Conservation (phyloP, 2,888 invertebrate genomes). For the Diarsia rubi region DNA sequence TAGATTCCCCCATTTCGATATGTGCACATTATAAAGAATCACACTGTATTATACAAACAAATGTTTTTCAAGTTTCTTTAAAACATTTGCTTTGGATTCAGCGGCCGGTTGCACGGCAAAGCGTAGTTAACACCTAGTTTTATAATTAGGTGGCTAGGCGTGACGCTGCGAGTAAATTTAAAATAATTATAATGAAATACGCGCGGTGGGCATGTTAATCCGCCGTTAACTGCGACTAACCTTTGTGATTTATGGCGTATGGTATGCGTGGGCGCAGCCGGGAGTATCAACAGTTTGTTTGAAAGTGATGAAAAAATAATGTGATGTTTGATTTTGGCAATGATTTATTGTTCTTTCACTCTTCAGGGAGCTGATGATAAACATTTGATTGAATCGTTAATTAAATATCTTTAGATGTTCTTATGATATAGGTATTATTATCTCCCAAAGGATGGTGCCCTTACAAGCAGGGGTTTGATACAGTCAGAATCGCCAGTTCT, state of each 20-base stretch:
- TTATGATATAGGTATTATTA: not conserved
- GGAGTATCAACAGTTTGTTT: slow-evolving; percentile 20
- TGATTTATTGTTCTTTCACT: not conserved
- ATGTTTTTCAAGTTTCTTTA: slow-evolving; percentile 36
- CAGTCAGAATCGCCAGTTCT: not conserved
- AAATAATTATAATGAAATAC: slow-evolving; percentile 68
- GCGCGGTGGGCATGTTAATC: slow-evolving; percentile 55
- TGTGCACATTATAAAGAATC: too few species aligned
- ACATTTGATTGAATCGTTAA: not conserved
- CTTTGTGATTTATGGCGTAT: slow-evolving; percentile 55
- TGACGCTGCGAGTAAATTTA: slow-evolving; percentile 68
- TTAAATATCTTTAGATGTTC: not conserved
- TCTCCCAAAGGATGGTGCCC: not conserved
- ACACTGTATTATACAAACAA: slow-evolving; percentile 53
- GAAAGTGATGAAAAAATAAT: not conserved
- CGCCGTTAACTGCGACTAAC: slow-evolving; percentile 55
- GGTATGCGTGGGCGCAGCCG: slow-evolving; percentile 48
- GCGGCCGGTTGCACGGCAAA: slow-evolving; percentile 36
- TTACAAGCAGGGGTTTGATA: not conserved
- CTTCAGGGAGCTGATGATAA: not conserved
- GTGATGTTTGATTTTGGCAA: slow-evolving; percentile 3
- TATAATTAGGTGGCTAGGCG: slow-evolving; percentile 69
- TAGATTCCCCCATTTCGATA: too few species aligned
- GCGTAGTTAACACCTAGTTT: slow-evolving; percentile 61
- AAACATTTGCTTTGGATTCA: slow-evolving; percentile 39